Percentiles rank a stretch among this genome's conserved stretches.
Conservation (phyloP, 2,797 vertebrate genomes). For the Leptoclinus maculatus region DNA sequence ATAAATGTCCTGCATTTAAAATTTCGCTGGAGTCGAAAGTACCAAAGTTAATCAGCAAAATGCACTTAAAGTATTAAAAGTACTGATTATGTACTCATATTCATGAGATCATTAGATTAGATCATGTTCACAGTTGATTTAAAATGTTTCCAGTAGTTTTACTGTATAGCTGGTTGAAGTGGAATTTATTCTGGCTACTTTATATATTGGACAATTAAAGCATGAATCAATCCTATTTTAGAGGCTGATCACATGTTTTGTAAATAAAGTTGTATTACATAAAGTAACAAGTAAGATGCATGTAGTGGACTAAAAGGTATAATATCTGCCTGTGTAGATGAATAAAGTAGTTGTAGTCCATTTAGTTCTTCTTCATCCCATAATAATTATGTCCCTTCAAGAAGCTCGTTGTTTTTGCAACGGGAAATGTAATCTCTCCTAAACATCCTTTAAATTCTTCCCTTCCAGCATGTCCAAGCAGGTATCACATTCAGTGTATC, state of each 20-base stretch:
- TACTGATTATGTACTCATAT: not conserved
- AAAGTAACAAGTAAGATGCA: not conserved
- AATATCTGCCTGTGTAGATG: not conserved
- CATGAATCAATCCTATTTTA: not conserved
- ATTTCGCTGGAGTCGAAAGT: not conserved
- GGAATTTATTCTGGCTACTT: not conserved
- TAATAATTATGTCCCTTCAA: not conserved
- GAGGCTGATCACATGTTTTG: not conserved
- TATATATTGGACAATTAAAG: not conserved
- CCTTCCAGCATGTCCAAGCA: constrained; percentile 12
- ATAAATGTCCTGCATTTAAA: not conserved
- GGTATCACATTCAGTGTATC: constrained; percentile 40
- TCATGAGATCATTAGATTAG: not conserved
- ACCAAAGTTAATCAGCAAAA: not conserved
- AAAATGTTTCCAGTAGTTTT: not conserved
- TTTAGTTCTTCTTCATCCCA: not conserved
- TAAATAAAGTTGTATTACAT: not conserved
- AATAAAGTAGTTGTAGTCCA: not conserved
- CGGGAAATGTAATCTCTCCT: not conserved
- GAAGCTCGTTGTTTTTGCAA: not conserved
- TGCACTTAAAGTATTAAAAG: not conserved
- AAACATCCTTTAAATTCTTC: constrained; percentile 28
- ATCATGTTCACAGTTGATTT: not conserved
- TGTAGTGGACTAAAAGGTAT: not conserved
- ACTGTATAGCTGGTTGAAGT: not conserved